Evolutionary conservation across 2,888 invertebrate species (phyloP).

Genomic region (Aspidiotus rigidus): DNA sequence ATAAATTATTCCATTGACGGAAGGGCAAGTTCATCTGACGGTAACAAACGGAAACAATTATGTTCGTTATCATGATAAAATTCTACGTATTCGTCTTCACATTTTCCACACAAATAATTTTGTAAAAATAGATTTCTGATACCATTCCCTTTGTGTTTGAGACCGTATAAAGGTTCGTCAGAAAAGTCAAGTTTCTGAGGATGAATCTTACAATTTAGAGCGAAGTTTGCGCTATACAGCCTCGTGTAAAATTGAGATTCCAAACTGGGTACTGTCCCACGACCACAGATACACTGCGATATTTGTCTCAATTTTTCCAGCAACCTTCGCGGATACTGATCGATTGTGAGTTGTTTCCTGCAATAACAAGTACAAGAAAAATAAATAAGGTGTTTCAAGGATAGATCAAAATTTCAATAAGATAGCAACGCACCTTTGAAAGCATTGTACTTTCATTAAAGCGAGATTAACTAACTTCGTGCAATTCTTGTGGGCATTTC

Average conservation of each 20-base stretch:
- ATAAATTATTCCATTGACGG: too few relatives aligned
- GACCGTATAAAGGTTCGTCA: slow-evolving; percentile 1
- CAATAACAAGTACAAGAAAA: background rate
- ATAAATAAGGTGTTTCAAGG: background rate
- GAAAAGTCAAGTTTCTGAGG: slow-evolving; percentile 24
- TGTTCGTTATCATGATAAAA: background rate
- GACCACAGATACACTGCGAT: slow-evolving; percentile 15
- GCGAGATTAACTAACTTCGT: slow-evolving; percentile 22
- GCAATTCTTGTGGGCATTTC: background rate
- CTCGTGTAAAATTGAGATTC: slow-evolving; percentile 9
- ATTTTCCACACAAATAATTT: slow-evolving; percentile 16
- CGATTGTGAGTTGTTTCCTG: background rate
- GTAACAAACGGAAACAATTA: slow-evolving; percentile 1
- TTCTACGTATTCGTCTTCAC: slow-evolving; percentile 7
- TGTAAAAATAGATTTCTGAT: slow-evolving; percentile 20
- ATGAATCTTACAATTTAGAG: slow-evolving; percentile 16
- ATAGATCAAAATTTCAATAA: background rate
- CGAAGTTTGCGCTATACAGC: slow-evolving; percentile 9
- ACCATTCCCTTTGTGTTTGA: slow-evolving; percentile 17
- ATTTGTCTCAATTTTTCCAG: slow-evolving; percentile 10
- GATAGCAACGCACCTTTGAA: background rate
- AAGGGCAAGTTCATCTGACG: background rate
- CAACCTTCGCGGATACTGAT: slow-evolving; percentile 4
- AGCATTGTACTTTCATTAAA: background rate
- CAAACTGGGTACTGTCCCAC: background rate